Evolutionary conservation across 2,797 vertebrate species (phyloP).

Genomic region (Tinamus major): DNA sequence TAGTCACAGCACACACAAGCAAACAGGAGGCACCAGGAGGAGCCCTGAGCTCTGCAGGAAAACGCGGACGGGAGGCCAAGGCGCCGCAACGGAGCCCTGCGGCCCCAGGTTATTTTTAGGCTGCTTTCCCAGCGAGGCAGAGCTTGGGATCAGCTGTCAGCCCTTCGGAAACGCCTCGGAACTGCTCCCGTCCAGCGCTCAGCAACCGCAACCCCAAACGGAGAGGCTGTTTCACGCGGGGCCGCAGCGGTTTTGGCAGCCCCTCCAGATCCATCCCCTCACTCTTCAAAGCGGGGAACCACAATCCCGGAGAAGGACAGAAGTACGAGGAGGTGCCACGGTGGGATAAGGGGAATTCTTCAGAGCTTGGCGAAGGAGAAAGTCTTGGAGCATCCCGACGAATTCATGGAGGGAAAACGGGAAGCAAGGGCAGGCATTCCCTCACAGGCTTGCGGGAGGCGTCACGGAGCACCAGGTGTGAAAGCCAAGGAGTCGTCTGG

Average conservation of each 20-base stretch:
- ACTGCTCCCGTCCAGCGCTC: not conserved
- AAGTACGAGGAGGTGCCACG: not conserved
- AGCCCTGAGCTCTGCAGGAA: not conserved
- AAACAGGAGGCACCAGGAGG: not conserved
- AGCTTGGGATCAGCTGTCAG: not conserved
- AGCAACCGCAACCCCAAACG: not conserved
- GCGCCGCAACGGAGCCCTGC: not conserved
- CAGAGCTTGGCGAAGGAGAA: not conserved
- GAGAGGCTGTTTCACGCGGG: too few species aligned
- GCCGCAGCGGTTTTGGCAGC: not conserved
- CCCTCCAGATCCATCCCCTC: accelerated
- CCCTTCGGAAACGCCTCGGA: not conserved
- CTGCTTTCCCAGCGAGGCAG: not conserved
- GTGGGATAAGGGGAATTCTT: accelerated
- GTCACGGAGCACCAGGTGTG: not conserved
- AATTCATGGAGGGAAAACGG: not conserved
- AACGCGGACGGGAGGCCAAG: not conserved
- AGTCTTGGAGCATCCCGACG: not conserved
- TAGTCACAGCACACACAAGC: not conserved
- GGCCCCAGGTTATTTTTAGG: constrained; percentile 5
- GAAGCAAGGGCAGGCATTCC: not conserved
- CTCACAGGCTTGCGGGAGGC: accelerated
- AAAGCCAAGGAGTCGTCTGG: not conserved
- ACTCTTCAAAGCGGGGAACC: not conserved
- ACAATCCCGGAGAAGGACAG: not conserved